These are phyloP conservation scores for Gryllus longicercus DNA, from an alignment of 2,888 invertebrate species.

Conservation along the genomic window DNA sequence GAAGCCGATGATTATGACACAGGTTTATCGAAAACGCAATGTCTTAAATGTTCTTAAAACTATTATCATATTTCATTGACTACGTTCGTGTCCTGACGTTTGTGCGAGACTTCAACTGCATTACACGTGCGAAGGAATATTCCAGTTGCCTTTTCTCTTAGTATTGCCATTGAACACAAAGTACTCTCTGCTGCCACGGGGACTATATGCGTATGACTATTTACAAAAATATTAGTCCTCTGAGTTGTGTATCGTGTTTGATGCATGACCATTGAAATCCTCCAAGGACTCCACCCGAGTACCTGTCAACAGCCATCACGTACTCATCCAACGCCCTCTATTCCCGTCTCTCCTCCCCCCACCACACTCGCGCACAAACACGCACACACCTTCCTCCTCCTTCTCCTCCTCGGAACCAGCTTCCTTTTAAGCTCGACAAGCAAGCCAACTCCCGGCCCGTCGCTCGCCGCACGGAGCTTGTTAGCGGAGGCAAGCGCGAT, in stretches of 20 bases:
- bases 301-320: neutral
- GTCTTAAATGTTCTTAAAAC: too few relatives aligned
- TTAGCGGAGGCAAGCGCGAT: conserved; percentile 17
- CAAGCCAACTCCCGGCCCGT: neutral
- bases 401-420: neutral
- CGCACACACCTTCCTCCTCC: neutral
- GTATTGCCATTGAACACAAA: too few relatives aligned
- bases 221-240: neutral
- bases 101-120: too few relatives aligned
- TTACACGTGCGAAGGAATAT: too few relatives aligned
- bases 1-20: too few relatives aligned
- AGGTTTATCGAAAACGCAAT: too few relatives aligned
- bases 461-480: neutral
- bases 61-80: too few relatives aligned
- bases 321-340: neutral
- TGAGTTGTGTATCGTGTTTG: conserved; percentile 7
- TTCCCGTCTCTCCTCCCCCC: too few relatives aligned
- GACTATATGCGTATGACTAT: neutral
- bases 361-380: too few relatives aligned
- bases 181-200: too few relatives aligned
- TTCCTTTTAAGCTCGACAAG: conserved; percentile 1
- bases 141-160: too few relatives aligned
- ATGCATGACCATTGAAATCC: conserved; percentile 3
- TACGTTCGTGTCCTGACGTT: too few relatives aligned
- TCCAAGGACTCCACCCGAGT: neutral